These are phyloP conservation scores for Podiceps cristatus DNA, from an alignment of 2,113 vertebrate species.

Conservation along the genomic window DNA sequence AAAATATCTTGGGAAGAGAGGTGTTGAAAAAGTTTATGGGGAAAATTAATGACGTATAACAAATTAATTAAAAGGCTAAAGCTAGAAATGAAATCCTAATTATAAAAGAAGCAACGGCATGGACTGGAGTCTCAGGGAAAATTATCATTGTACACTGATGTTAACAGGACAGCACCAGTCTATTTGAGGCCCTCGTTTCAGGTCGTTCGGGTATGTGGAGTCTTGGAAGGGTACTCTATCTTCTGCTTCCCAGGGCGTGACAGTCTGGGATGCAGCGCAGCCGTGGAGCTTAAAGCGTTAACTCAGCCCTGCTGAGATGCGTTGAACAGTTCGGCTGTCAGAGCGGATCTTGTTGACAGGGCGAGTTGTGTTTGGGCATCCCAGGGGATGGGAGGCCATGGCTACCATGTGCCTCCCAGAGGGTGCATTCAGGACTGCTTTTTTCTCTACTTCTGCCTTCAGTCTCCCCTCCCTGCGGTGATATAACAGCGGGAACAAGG, in stretches of 20 bases:
- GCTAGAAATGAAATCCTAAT: not conserved
- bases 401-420: rapidly evolving
- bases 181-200: not conserved
- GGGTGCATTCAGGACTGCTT: rapidly evolving
- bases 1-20: not conserved
- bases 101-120: not conserved
- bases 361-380: not conserved
- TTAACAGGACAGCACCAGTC: not conserved
- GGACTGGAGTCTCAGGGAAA: not conserved
- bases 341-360: not conserved
- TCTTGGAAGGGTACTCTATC: not conserved
- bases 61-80: not conserved
- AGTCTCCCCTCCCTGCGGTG: not conserved
- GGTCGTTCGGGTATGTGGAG: rapidly evolving
- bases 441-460: rapidly evolving
- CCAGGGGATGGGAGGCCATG: not conserved
- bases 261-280: rapidly evolving
- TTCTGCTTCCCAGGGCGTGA: not conserved
- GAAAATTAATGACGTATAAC: not conserved
- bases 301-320: not conserved
- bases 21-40: not conserved
- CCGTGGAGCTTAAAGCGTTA: not conserved
- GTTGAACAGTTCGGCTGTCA: not conserved
- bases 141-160: rapidly evolving
- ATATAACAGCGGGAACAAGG: not conserved